Conservation (phyloP, 2,888 invertebrate genomes). For the Lutraria lutraria region DNA sequence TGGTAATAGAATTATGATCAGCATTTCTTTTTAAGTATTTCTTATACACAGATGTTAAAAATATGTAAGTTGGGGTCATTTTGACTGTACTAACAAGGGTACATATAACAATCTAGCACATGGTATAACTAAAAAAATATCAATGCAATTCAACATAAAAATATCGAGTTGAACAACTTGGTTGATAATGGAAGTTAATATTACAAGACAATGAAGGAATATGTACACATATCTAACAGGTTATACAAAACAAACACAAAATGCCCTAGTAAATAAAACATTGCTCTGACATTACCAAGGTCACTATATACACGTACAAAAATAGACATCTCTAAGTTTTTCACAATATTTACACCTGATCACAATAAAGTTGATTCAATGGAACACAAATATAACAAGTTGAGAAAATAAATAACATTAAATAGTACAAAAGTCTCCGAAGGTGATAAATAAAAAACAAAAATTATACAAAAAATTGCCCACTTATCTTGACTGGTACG, state of each 20-base stretch:
- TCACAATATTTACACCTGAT: constrained; percentile 18
- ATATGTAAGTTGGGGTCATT: constrained; percentile 8
- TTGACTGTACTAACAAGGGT: not conserved
- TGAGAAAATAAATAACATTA: no score
- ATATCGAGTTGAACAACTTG: not conserved
- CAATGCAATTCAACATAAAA: not conserved
- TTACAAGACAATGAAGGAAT: not conserved
- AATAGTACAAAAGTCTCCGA: no score
- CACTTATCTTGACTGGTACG: no score
- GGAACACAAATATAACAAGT: not conserved
- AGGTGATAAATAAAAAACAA: no score
- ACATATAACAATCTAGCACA: constrained; percentile 6
- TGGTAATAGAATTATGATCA: not conserved
- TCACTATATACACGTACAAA: constrained; percentile 53
- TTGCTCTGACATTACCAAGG: constrained; percentile 2
- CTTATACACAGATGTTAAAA: not conserved
- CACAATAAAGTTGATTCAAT: constrained; percentile 44
- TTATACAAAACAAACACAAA: constrained; percentile 29
- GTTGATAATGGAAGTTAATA: not conserved
- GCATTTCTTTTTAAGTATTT: not conserved
- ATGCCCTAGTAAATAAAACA: constrained; percentile 41
- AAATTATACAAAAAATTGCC: no score
- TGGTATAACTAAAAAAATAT: constrained; percentile 17
- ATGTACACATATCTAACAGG: constrained; percentile 7
- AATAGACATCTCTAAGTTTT: constrained; percentile 44